Evolutionary conservation across 2,113 vertebrate genomes (phyloP).

Genomic region (Salvator merianae): DNA sequence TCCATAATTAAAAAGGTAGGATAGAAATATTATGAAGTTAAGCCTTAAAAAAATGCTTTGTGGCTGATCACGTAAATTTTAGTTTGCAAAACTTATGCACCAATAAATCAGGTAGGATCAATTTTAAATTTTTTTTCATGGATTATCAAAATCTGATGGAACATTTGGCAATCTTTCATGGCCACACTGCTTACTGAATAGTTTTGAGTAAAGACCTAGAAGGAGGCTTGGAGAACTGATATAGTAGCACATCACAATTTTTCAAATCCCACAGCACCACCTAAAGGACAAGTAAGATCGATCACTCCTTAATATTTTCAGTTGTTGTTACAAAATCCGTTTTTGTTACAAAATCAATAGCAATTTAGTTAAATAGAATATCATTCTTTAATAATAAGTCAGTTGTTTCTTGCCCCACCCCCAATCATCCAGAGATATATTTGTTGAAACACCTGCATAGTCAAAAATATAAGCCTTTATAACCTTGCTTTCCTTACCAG

Average conservation of each 20-base stretch:
- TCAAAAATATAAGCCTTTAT: too few relatives aligned
- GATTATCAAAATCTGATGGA: too few relatives aligned
- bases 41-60: background rate
- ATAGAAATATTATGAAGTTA: background rate
- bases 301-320: rapidly evolving
- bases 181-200: background rate
- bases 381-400: too few relatives aligned
- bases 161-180: background rate
- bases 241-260: background rate
- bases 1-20: too few relatives aligned
- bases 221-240: background rate
- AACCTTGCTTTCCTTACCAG: too few relatives aligned
- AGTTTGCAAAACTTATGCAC: background rate
- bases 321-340: background rate
- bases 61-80: background rate
- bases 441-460: too few relatives aligned
- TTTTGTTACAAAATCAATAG: background rate
- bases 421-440: too few relatives aligned
- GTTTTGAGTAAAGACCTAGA: background rate
- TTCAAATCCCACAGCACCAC: constrained; percentile 62
- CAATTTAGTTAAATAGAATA: too few relatives aligned
- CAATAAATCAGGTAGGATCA: background rate
- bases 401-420: background rate
- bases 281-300: constrained; percentile 44
- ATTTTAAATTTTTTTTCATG: background rate